A percentile compares a stretch with the other conserved stretches of the same genome.
These are phyloP conservation scores for Cataglyphis altisquamis DNA, from an alignment of 2,888 invertebrate species.

Conservation along the genomic window DNA sequence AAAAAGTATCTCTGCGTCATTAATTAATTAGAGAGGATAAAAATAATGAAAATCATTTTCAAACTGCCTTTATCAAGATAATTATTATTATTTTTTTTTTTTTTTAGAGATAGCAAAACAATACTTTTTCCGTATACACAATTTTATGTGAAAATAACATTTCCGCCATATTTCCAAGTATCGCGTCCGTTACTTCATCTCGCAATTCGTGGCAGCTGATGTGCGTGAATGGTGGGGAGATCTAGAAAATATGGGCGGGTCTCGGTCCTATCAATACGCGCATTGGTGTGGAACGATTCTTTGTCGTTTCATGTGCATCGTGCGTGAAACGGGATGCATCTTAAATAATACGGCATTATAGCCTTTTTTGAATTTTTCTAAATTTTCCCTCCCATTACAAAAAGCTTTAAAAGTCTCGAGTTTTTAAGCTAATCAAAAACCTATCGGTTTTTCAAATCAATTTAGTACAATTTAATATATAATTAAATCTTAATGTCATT, in stretches of 20 bases:
- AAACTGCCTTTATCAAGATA: neutral
- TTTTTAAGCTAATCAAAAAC: neutral
- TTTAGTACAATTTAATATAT: neutral
- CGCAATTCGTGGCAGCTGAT: slow-evolving; percentile 29
- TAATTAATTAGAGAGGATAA: slow-evolving; percentile 9
- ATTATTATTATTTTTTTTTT: neutral
- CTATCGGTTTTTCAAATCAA: neutral
- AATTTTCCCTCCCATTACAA: neutral
- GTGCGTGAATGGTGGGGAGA: neutral
- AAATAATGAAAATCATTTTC: neutral
- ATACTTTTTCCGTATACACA: neutral
- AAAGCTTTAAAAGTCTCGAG: neutral
- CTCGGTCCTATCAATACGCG: slow-evolving; percentile 33
- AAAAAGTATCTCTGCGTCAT: neutral
- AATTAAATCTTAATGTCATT: neutral
- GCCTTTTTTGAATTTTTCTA: slow-evolving; percentile 8
- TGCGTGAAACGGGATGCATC: slow-evolving; percentile 32
- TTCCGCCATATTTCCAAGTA: slow-evolving; percentile 20
- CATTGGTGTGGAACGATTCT: slow-evolving; percentile 44
- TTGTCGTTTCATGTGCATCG: slow-evolving; percentile 37
- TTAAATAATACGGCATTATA: slow-evolving; percentile 20
- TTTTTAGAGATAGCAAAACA: neutral
- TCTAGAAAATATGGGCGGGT: slow-evolving; percentile 41
- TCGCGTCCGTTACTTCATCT: slow-evolving; percentile 23
- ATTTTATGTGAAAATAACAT: neutral